Evolutionary conservation across 2,888 invertebrate species (phyloP).

Genomic region (Amphipyra tragopoginis): DNA sequence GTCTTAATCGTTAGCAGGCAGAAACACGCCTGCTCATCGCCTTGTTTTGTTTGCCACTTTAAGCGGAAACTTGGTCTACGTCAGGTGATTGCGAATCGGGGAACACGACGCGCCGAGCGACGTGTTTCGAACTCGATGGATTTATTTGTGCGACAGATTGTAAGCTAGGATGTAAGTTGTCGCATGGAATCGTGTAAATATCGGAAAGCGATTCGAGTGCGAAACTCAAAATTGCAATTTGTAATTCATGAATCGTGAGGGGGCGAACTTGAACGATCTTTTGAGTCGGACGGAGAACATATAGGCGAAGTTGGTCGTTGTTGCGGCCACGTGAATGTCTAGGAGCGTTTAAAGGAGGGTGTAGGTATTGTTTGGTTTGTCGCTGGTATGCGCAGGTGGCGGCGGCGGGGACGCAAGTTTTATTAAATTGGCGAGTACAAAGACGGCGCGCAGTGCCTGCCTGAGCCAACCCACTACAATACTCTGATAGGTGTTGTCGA

Average conservation of each 20-base stretch:
- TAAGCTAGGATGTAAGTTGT: slow-evolving; percentile 68
- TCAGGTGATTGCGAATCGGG: slow-evolving; percentile 76
- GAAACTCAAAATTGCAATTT: slow-evolving; percentile 72
- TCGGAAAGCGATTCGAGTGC: slow-evolving; percentile 70
- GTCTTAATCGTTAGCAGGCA: slow-evolving; percentile 86
- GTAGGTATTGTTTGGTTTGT: slow-evolving; percentile 66
- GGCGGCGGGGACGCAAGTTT: slow-evolving; percentile 58
- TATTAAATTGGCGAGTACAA: slow-evolving; percentile 69
- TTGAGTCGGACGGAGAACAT: slow-evolving; percentile 65
- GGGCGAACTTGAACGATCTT: slow-evolving; percentile 71
- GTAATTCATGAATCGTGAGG: slow-evolving; percentile 72
- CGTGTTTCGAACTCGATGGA: slow-evolving; percentile 68
- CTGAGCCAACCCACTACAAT: slow-evolving; percentile 57
- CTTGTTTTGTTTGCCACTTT: slow-evolving; percentile 83
- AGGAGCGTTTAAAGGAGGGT: slow-evolving; percentile 53
- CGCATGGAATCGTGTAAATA: slow-evolving; percentile 68
- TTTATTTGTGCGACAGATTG: slow-evolving; percentile 74
- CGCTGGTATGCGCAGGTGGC: slow-evolving; percentile 40
- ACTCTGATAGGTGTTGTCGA: slow-evolving; percentile 74
- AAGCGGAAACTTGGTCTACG: slow-evolving; percentile 76
- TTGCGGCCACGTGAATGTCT: slow-evolving; percentile 65
- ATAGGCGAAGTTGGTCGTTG: slow-evolving; percentile 68
- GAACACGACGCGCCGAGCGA: slow-evolving; percentile 53
- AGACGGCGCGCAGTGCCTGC: slow-evolving; percentile 44
- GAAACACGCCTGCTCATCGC: slow-evolving; percentile 80